Evolutionary conservation across 2,113 vertebrate species (phyloP), one percentile per base, ranked within the genome.

Genomic region (Cisticola juncidis): DNA sequence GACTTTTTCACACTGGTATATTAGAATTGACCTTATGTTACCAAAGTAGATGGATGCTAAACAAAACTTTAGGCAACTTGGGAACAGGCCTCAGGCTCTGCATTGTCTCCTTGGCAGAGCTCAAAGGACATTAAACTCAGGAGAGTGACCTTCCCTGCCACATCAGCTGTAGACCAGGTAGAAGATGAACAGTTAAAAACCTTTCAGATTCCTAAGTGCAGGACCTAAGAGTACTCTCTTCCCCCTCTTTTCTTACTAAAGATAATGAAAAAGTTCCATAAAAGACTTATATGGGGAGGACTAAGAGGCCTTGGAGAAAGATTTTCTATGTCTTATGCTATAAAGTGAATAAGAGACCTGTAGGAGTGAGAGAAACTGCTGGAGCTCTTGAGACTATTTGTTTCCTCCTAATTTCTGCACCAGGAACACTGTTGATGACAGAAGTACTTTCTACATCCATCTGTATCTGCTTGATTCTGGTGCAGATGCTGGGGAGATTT

Each of bases 381-480:
- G 38, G 15, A 22, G 47, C 19, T 48, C 40, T 71, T 0, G 0
- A 51, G n/a, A 28, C 3, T 45, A 8, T 19, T 47, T 0, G 0
- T 26, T 66, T 76, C 10, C 28, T 38, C 54, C 16, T 65, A 16
- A 42, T 35, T 65, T 76, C 83, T 84, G 26, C 42, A n/a, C 6
- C 33, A 35, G 45, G 36, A 78, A 7, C 71, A 29, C n/a, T 14
- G 57, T 14, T 50, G 45, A 35, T 15, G 8, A 9, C 42, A 76
- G 47, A 53, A 82, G 3, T 50, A 14, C 24, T 58, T 90, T 25
- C 18, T 33, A 1, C 6, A 6, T 51, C 40, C 12, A 4, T 23
- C 42, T 73, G 14, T 60, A 40, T 57, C 25, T 85, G 20, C n/a
- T 80, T 80, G 44, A 47, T 58, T 62, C 42, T 88, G 71, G 73